phyloP scores from a whole-genome alignment of 2,113 vertebrate species.

The Anolis carolinensis region DNA sequence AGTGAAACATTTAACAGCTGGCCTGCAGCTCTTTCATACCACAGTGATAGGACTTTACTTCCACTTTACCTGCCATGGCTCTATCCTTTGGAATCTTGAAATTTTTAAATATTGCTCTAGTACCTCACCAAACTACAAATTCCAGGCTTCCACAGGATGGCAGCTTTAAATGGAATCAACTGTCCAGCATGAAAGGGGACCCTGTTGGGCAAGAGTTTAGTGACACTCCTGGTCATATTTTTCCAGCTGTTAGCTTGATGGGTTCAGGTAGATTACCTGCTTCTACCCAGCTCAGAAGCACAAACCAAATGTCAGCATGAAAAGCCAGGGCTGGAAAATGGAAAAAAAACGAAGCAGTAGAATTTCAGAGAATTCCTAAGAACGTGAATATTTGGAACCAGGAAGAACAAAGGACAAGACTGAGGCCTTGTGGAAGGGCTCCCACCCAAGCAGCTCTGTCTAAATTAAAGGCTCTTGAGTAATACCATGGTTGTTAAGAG shows the following conservation, averaged over 20 bases:
- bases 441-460: rapidly evolving
- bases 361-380: not conserved
- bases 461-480: not conserved
- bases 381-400: not conserved
- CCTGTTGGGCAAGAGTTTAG: not conserved
- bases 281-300: not conserved
- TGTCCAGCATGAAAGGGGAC: not conserved
- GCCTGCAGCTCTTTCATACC: not conserved
- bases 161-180: too few relatives aligned
- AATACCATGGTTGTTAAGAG: not conserved
- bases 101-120: too few relatives aligned
- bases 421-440: not conserved
- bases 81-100: too few relatives aligned
- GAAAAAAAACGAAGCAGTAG: not conserved
- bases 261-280: not conserved
- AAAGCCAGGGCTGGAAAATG: not conserved
- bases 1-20: too few relatives aligned
- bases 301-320: not conserved
- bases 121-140: too few relatives aligned
- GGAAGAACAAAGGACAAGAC: not conserved
- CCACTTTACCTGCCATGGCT: not conserved
- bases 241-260: not conserved
- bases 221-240: not conserved
- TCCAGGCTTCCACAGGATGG: too few relatives aligned
- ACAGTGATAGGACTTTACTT: too few relatives aligned